Evolutionary conservation across 35 echinoderm and acorn worm species (phyloP), one percentile per base, ranked within the genome.

Genomic region (Amphiura filiformis): DNA sequence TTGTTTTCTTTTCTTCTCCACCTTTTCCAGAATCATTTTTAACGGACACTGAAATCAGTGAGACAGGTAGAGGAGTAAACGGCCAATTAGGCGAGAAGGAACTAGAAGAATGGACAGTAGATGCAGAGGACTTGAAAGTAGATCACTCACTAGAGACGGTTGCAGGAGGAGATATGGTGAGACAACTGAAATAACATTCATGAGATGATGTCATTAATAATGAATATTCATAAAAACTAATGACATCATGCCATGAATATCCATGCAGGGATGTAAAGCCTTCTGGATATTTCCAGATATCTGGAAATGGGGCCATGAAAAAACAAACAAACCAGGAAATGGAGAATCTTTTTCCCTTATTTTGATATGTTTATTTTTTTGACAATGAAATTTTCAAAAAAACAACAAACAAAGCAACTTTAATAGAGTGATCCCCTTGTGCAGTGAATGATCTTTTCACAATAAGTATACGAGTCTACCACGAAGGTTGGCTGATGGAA

Each of bases 21-120:
- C 11, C 33, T 44, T 57, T 18, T 77, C 26, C 75, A 44, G 89
- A 91, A 15, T 38, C 89, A 7, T 84, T 91, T 65, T 44, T 84
- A 81, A 91, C 89, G 1, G 88, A 91, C 37, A 81, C 81, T 14
- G 89, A 91, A 76, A 91, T 91, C 20, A 39, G 79, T 31, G 76
- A 75, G 36, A 77, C 65, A 76, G 37, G 76, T 65, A 64, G 64
- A 35, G 83, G 83, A 33, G 65, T 85, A 49, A 84, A 84, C 32
- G 89, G 89, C 13, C 85, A 87, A 76, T 34, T 78, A 23, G 26
- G 22, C 32, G 89, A 91, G 35, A 61, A 80, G 28, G 89, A 91
- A 40, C 36, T 91, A n/a, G 82, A 91, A 76, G 89, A 76, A 30
- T 91, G 82, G 82, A 34, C 84, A 78, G 64, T 32, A 28, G 39